Evolutionary conservation across 2,888 invertebrate species (phyloP), one percentile per base, ranked within the genome.

Genomic region (Exephanes ischioxanthus): DNA sequence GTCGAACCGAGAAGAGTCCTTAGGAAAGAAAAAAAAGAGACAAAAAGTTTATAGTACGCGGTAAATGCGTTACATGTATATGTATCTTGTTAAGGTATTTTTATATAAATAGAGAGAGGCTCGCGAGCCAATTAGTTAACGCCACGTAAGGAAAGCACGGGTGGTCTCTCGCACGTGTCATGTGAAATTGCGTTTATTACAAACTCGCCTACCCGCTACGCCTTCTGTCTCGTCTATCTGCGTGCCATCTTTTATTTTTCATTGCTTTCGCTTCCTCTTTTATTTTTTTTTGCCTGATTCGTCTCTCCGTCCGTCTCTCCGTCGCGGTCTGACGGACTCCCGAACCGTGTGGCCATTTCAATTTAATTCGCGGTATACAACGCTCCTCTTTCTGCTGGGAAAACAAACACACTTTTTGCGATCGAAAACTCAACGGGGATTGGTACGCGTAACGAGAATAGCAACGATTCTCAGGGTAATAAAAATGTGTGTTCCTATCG

Each of bases 131-230:
- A 87, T 87, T 87, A 87, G 86, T 87, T 85, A 84, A 80, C 78
- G 80, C 86, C 86, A 67, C 73, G 85, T 83, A 87, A 85, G 86
- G 86, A 80, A 80, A 85, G 83, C 85, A 87, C 86, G 86, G 86
- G 86, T 87, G 86, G 86, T 85, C 86, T 87, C 37, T 37, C 86
- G 86, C 86, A 87, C 86, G 86, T 87, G 86, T 87, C 86, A 87
- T 87, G 86, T 87, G 84, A 87, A 87, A 87, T 86, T 83, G 83
- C 83, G 77, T 86, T 86, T 86, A 86, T 83, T 83, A 83, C 83
- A 80, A 80, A 80, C 9, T 19, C 58, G 58, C 77, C 70, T 26
- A 55, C 58, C 70, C 33, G 33, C 73, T 14, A 22, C 22, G 72
- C 45, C 63, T 41, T 71, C 72, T 37, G 51, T 22, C 68, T 22